phyloP scores from a whole-genome alignment of 2,797 vertebrate species.

The Halcyon badia region DNA sequence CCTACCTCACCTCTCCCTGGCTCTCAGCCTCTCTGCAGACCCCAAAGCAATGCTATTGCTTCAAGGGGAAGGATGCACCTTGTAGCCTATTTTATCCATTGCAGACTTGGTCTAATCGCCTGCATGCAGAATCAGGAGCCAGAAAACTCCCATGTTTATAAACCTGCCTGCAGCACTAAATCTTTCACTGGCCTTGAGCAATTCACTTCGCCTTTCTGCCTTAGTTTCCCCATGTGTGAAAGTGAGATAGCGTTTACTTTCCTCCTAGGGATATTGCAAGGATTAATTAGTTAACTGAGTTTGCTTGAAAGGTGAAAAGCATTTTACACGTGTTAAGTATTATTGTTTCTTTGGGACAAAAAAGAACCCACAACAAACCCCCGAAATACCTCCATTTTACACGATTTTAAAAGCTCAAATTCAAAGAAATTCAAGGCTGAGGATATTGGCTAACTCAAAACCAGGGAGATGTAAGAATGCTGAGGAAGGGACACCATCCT shows the following conservation, averaged over 20 bases:
- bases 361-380: background rate
- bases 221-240: conserved; percentile 43
- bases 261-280: conserved; percentile 12
- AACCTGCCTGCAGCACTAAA: background rate
- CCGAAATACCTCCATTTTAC: background rate
- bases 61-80: background rate
- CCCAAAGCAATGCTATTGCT: background rate
- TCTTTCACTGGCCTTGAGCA: conserved; percentile 16
- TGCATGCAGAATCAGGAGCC: background rate
- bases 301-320: conserved; percentile 34
- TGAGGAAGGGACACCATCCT: background rate
- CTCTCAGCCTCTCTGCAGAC: background rate
- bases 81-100: background rate
- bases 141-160: background rate
- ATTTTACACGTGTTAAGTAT: background rate
- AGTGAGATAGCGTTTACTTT: conserved; percentile 36
- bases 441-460: background rate
- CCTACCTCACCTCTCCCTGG: background rate
- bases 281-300: conserved; percentile 56
- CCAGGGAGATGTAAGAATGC: background rate
- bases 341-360: conserved; percentile 5
- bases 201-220: conserved; percentile 22
- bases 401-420: background rate
- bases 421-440: background rate
- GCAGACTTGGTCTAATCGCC: background rate